phyloP scores from a whole-genome alignment of 2,888 invertebrate species.

The Ceratothoa steindachneri region DNA sequence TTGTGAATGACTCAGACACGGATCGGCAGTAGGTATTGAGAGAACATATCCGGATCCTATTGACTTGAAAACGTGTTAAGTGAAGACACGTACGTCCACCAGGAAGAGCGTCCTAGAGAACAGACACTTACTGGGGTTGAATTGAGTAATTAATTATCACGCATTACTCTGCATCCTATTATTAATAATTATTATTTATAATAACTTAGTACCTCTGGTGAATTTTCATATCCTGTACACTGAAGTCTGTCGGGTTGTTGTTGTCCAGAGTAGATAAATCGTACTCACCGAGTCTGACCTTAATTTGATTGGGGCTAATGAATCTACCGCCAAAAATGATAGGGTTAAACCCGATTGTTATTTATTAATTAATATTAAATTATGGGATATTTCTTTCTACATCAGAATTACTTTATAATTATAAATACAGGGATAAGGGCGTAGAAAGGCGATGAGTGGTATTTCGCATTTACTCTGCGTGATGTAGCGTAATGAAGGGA shows the following conservation, averaged over 20 bases:
- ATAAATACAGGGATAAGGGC: no score
- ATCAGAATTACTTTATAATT: no score
- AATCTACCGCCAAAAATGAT: slow-evolving; percentile 24
- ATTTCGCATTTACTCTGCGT: no score
- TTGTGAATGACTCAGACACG: no score
- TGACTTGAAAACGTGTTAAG: no score
- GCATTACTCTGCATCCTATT: neutral
- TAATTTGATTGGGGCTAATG: slow-evolving; percentile 23
- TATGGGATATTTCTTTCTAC: no score
- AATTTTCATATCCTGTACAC: slow-evolving; percentile 25
- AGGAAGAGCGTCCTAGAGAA: no score
- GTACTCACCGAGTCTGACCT: slow-evolving; percentile 64
- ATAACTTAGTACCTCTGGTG: slow-evolving; percentile 36
- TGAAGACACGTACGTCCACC: no score
- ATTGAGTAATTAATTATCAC: neutral
- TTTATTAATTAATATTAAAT: neutral
- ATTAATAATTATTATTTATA: neutral
- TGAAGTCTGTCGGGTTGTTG: slow-evolving; percentile 24
- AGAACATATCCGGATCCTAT: no score
- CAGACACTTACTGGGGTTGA: neutral
- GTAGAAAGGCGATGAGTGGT: no score
- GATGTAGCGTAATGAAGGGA: no score
- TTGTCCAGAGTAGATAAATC: slow-evolving; percentile 59
- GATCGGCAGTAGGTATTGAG: no score
- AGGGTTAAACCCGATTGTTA: neutral